These are phyloP conservation scores for Microtus ochrogaster DNA, from an alignment of 2,113 vertebrate genomes.

Conservation along the genomic window DNA sequence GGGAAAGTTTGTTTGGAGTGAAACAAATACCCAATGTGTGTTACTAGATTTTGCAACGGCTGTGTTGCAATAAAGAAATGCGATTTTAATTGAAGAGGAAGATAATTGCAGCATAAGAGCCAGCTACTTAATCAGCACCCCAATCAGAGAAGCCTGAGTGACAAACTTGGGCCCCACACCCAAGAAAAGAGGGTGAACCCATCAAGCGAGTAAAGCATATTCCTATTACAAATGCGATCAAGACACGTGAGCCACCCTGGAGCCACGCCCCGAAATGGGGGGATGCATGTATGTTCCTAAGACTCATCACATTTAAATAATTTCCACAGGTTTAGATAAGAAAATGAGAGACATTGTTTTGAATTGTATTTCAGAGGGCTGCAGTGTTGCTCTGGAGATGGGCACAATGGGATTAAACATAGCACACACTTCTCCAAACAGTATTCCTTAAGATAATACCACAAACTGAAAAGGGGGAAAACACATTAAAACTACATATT, in stretches of 20 bases:
- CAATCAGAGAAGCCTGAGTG: slow-evolving; percentile 64
- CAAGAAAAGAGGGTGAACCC: slow-evolving; percentile 69
- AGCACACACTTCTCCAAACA: not conserved
- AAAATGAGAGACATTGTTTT: not conserved
- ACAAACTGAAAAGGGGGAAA: not conserved
- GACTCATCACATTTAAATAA: slow-evolving; percentile 28
- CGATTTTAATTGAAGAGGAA: slow-evolving; percentile 72
- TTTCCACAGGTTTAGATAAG: slow-evolving; percentile 33
- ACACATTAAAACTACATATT: not conserved
- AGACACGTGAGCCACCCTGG: slow-evolving; percentile 10
- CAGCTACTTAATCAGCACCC: slow-evolving; percentile 67
- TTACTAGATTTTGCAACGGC: slow-evolving; percentile 72
- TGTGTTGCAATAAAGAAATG: slow-evolving; percentile 73
- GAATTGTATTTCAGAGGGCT: not conserved
- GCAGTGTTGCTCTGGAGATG: not conserved
- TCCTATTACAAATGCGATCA: slow-evolving; percentile 57
- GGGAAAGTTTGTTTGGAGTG: slow-evolving; percentile 63
- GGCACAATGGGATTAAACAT: not conserved
- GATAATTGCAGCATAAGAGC: slow-evolving; percentile 75
- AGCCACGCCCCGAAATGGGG: slow-evolving; percentile 36
- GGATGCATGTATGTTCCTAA: not conserved
- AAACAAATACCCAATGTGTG: slow-evolving; percentile 45
- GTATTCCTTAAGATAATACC: not conserved
- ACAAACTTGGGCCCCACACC: slow-evolving; percentile 66
- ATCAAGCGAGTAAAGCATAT: slow-evolving; percentile 64